phyloP scores from a whole-genome alignment of 2,113 vertebrate species.

The Pitta sordida region DNA sequence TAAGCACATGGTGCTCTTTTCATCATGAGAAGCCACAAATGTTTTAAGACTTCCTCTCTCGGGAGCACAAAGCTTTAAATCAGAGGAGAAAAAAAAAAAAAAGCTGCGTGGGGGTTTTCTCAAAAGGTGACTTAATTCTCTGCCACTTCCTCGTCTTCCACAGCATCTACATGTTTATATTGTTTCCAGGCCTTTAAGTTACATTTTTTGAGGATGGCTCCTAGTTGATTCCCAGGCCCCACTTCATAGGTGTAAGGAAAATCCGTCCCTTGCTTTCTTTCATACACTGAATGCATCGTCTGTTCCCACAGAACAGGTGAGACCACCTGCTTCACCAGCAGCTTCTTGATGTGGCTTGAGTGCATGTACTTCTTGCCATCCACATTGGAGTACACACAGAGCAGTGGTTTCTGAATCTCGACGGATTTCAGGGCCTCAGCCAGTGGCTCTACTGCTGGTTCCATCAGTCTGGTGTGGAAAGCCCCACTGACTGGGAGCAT shows the following conservation, averaged over 20 bases:
- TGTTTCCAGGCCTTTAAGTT: slow-evolving; percentile 87
- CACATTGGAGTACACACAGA: slow-evolving; percentile 88
- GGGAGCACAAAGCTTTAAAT: background rate
- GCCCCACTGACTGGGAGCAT: slow-evolving; percentile 87
- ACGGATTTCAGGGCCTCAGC: slow-evolving; percentile 75
- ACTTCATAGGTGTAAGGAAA: slow-evolving; percentile 90
- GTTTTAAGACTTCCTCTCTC: background rate
- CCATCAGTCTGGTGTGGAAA: slow-evolving; percentile 92
- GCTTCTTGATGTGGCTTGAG: slow-evolving; percentile 71
- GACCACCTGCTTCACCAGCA: slow-evolving; percentile 86
- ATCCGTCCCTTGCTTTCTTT: slow-evolving; percentile 75
- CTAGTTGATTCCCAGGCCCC: slow-evolving; percentile 89
- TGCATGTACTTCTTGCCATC: slow-evolving; percentile 82
- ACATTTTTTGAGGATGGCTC: slow-evolving; percentile 81
- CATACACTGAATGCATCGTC: slow-evolving; percentile 86
- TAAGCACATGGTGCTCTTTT: background rate
- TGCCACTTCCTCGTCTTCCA: background rate
- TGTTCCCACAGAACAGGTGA: slow-evolving; percentile 94
- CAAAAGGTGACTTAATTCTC: background rate
- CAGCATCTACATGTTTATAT: slow-evolving; percentile 77
- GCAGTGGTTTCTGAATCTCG: slow-evolving; percentile 77
- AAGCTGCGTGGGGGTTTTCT: background rate
- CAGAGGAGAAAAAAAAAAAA: background rate
- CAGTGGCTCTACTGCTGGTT: slow-evolving; percentile 77
- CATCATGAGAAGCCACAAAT: background rate